Evolutionary conservation across 1,140 invertebrate genomes (phyloP), one percentile per base, ranked within the genome.

Genomic region (Diabrotica undecimpunctata): DNA sequence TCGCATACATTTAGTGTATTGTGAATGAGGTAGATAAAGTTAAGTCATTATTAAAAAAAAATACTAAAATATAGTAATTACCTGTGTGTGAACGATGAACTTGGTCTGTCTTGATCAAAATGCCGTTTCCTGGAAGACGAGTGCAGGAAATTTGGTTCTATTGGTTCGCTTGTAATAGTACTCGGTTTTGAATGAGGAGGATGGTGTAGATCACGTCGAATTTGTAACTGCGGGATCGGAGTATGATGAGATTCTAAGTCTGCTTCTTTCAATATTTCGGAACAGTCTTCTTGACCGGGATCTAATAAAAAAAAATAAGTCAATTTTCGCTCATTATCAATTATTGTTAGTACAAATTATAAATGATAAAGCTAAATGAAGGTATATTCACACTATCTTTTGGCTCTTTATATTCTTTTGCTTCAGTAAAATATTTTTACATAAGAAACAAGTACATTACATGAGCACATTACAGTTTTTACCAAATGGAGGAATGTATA

Each of bases 191-290:
- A 77, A 35, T 79, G 78, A 51, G 71, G 60, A 3, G 80, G 72
- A 68, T 86, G 86, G 63, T 89, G 83, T 25, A 91, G 78, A 70
- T 90, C 89, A 74, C 88, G 81, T 41, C 90, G 81, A 25, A 91
- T 90, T 70, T 91, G 89, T 36, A 90, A 72, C 66, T 87, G 85
- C 2, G 86, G 86, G 65, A 85, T 77, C 56, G 82, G 59, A 6
- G 25, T 25, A 79, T 25, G 62, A 54, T 62, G 69, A 70, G 78
- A 80, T 39, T 77, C 70, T 60, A 79, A 76, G 11, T 81, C 80
- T 35, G 71, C 62, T 64, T 80, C 78, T 12, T 59, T 64, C 10
- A 66, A 38, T 73, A 81, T 78, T 66, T 80, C 81, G 61, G 82
- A 81, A 64, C 83, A 80, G 51, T 82, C 81, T 54, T 82, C 81